phyloP scores from a whole-genome alignment of 2,113 vertebrate species.

The Cheilinus undulatus region DNA sequence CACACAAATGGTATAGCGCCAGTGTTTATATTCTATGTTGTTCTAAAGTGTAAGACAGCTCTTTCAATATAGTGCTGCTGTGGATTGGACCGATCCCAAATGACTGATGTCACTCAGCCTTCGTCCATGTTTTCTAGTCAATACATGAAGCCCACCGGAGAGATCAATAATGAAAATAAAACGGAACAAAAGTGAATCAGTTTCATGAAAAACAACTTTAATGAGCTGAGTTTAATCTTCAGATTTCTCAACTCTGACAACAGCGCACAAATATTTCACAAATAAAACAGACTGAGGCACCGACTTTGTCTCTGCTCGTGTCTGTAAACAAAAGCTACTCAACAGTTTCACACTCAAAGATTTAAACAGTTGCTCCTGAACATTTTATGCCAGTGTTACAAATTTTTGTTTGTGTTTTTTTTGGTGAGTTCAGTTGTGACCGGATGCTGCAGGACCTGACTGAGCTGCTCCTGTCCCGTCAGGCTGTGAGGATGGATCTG shows the following conservation, averaged over 20 bases:
- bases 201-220: slow-evolving; percentile 74
- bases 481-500: slow-evolving; percentile 78
- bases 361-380: slow-evolving; percentile 33
- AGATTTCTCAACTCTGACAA: slow-evolving; percentile 64
- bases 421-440: slow-evolving; percentile 60
- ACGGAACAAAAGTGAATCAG: background rate
- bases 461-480: slow-evolving; percentile 87
- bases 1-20: no score
- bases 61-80: no score
- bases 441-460: slow-evolving; percentile 74
- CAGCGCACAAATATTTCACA: slow-evolving; percentile 68
- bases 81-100: no score
- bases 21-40: no score
- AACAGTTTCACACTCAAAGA: slow-evolving; percentile 14
- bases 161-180: no score
- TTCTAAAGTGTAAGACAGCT: no score
- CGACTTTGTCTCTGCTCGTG: slow-evolving; percentile 34
- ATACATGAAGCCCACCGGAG: no score
- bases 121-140: no score
- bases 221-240: slow-evolving; percentile 58
- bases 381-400: slow-evolving; percentile 18
- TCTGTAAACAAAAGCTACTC: slow-evolving; percentile 27
- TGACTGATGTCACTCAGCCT: no score
- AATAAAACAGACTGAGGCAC: slow-evolving; percentile 31
- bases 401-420: slow-evolving; percentile 19